Evolutionary conservation across 1,140 invertebrate genomes (phyloP).

Genomic region (Pantala flavescens): DNA sequence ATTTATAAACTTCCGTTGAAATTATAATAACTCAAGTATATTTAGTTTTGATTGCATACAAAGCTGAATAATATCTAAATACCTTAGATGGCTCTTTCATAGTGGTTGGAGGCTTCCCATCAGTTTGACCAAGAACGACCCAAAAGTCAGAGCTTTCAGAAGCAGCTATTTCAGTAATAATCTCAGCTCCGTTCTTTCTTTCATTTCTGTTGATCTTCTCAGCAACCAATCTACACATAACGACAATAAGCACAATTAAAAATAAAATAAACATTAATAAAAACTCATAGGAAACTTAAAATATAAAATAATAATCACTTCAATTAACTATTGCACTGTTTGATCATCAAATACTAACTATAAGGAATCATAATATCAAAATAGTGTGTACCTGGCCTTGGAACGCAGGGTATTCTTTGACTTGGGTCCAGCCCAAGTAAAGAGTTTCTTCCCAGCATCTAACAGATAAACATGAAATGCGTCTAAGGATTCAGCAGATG

Average conservation of each 20-base stretch:
- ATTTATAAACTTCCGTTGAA: too few relatives aligned
- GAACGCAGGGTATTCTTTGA: constrained; percentile 92
- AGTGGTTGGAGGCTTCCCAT: constrained; percentile 29
- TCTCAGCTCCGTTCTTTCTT: constrained; percentile 87
- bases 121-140: constrained; percentile 49
- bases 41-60: too few relatives aligned
- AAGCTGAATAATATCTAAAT: background rate
- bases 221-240: constrained; percentile 63
- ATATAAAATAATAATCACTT: background rate
- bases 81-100: constrained; percentile 24
- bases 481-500: constrained; percentile 65
- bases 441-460: constrained; percentile 78
- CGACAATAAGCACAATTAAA: constrained; percentile 15
- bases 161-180: constrained; percentile 71
- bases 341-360: too few relatives aligned
- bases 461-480: constrained; percentile 85
- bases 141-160: constrained; percentile 81
- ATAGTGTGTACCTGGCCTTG: constrained; percentile 56
- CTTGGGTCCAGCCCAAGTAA: constrained; percentile 78
- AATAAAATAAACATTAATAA: background rate
- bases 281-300: background rate
- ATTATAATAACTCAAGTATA: too few relatives aligned
- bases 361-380: background rate
- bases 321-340: too few relatives aligned
- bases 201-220: constrained; percentile 99